Evolutionary conservation across 2,113 vertebrate genomes (phyloP), one percentile per base, ranked within the genome.

Genomic region (Thamnophis sirtalis): DNA sequence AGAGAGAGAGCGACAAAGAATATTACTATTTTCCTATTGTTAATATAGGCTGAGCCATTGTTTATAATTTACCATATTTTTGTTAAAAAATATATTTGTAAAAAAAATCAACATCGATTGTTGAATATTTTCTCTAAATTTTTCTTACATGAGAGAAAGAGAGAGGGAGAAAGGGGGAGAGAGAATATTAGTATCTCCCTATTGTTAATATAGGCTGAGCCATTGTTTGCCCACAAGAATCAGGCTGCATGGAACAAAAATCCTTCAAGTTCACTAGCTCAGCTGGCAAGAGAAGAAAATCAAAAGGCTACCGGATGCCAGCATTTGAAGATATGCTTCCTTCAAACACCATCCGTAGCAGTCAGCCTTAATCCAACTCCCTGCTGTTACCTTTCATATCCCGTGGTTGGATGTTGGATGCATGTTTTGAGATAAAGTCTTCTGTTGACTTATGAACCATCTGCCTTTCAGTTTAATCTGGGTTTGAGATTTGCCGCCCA

Each of bases 381-480:
- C 88, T 94, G 88, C 28, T 96, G 88, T 86, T 92, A 80, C 89
- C 89, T 93, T 95, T 92, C 80, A 91, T 94, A 93, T 94, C 94
- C 38, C 43, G n/a, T 93, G 93, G 92, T 26, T 94, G 85, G 54
- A 80, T 91, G 28, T n/a, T 91, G 48, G 55, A 68, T 84, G 92
- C 91, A 89, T 89, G 93, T 91, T 93, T 96, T 95, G 90, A 94
- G 93, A 93, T 92, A 87, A 92, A 11, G 1, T 87, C 93, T 89
- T 89, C 92, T 93, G 86, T 94, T 94, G 88, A 51, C 56, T 89
- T 3, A 87, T 13, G 55, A 89, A n/a, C 54, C 50, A 51, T 43
- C 91, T 50, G 22, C 3, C 92, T 50, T 90, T 60, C 21, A 68
- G 88, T 92, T 93, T 94, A 90, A 94, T 54, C 21, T 49, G 91